phyloP scores from a whole-genome alignment of 2,888 invertebrate genomes.

The Dichetophora obliterata region DNA sequence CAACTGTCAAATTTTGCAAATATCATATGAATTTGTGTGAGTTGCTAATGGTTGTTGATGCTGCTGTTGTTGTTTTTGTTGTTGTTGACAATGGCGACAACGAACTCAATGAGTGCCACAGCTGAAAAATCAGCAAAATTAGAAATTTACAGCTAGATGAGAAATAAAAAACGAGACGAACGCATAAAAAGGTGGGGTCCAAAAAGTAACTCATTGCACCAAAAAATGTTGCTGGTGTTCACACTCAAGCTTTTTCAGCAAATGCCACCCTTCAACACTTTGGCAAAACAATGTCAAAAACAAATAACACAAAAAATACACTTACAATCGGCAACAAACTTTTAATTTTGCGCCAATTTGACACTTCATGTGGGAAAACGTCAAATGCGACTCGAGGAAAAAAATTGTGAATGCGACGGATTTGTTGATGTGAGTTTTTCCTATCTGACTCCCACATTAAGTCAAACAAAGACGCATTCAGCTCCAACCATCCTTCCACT shows the following conservation, averaged over 20 bases:
- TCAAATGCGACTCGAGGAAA: not conserved
- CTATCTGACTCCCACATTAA: not conserved
- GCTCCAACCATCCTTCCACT: no score
- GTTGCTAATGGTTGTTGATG: slow-evolving; percentile 54
- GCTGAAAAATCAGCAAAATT: slow-evolving; percentile 61
- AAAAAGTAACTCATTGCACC: not conserved
- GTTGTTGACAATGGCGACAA: slow-evolving; percentile 53
- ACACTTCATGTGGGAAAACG: slow-evolving; percentile 50
- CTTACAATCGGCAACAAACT: slow-evolving; percentile 14
- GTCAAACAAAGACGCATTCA: slow-evolving; percentile 20
- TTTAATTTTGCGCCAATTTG: slow-evolving; percentile 47
- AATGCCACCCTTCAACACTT: slow-evolving; percentile 1
- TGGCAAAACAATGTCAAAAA: slow-evolving; percentile 19
- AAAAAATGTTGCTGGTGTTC: not conserved
- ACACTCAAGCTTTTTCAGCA: not conserved
- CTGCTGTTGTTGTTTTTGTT: slow-evolving; percentile 17
- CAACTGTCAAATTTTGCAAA: slow-evolving; percentile 65
- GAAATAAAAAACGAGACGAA: not conserved
- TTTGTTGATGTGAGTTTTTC: slow-evolving; percentile 26
- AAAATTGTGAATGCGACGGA: not conserved
- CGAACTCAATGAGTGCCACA: slow-evolving; percentile 50
- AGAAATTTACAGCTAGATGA: slow-evolving; percentile 41
- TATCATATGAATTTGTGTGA: slow-evolving; percentile 59
- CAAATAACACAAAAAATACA: slow-evolving; percentile 1
- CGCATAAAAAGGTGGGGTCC: not conserved